These are phyloP conservation scores for Hirtodrosophila duncani DNA, from an alignment of 2,888 invertebrate species.

Conservation along the genomic window DNA sequence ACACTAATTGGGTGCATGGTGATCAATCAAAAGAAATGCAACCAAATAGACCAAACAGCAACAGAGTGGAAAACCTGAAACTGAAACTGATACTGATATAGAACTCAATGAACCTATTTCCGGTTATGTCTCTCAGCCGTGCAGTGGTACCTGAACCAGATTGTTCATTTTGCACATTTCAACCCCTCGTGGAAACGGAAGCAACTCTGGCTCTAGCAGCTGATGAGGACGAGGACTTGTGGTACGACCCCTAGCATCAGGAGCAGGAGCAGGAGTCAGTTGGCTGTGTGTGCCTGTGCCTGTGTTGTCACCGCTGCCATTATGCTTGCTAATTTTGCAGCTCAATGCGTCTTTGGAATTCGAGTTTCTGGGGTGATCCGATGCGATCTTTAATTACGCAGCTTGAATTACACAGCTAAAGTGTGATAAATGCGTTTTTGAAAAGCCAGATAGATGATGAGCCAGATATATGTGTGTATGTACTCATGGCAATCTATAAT, in stretches of 20 bases:
- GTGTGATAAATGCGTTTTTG: constrained; percentile 75
- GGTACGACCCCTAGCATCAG: constrained; percentile 57
- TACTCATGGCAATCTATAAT: constrained; percentile 43
- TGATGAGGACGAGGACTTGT: constrained; percentile 46
- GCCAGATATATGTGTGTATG: too few relatives aligned
- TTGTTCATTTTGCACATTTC: constrained; percentile 55
- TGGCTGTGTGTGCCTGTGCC: constrained; percentile 12
- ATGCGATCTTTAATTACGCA: constrained; percentile 69
- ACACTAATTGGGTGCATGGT: constrained; percentile 72
- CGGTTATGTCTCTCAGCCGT: constrained; percentile 46
- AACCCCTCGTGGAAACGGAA: constrained; percentile 55
- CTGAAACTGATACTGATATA: too few relatives aligned
- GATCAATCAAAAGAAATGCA: constrained; percentile 61
- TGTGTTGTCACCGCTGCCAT: constrained; percentile 71
- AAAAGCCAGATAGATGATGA: constrained; percentile 42
- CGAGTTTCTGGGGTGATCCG: constrained; percentile 3
- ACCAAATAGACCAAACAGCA: constrained; percentile 37
- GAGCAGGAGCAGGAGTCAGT: constrained; percentile 13
- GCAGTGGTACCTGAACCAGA: constrained; percentile 59
- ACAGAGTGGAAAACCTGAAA: constrained; percentile 45
- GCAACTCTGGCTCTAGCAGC: constrained; percentile 61
- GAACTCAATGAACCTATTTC: constrained; percentile 66
- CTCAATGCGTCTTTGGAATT: constrained; percentile 62
- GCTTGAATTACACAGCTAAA: constrained; percentile 63
- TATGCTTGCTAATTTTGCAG: constrained; percentile 74